Percentiles rank a stretch among this genome's conserved stretches.
phyloP scores from a whole-genome alignment of 2,797 vertebrate species.

The Chanos chanos region DNA sequence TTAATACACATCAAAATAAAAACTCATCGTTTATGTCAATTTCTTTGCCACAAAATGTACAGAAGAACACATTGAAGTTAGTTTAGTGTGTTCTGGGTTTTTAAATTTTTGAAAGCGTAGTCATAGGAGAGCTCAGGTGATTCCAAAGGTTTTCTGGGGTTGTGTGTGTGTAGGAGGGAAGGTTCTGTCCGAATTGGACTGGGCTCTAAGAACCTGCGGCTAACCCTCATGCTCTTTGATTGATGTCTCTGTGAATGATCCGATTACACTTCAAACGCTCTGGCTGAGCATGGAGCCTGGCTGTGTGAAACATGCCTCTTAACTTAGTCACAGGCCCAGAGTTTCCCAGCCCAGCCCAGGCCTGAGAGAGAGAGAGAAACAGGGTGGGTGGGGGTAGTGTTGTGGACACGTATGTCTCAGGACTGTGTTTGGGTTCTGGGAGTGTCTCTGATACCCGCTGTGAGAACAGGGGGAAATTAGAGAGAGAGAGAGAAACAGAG shows the following conservation, averaged over 20 bases:
- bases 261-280: conserved; percentile 49
- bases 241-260: conserved; percentile 51
- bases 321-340: conserved; percentile 14
- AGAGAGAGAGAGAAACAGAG: neutral
- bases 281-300: conserved; percentile 45
- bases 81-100: too few relatives aligned
- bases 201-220: conserved; percentile 6
- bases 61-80: too few relatives aligned
- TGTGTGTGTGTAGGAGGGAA: too few relatives aligned
- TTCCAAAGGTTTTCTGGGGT: too few relatives aligned
- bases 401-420: neutral
- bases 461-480: conserved; percentile 2
- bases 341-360: conserved; percentile 40
- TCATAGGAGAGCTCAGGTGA: too few relatives aligned
- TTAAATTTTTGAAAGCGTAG: too few relatives aligned
- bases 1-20: too few relatives aligned
- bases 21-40: too few relatives aligned
- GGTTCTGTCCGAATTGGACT: too few relatives aligned
- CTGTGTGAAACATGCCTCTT: conserved; percentile 22
- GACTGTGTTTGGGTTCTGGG: conserved; percentile 42
- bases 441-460: conserved; percentile 48
- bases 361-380: too few relatives aligned
- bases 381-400: neutral
- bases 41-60: too few relatives aligned
- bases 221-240: conserved; percentile 18